A percentile compares a stretch with the other conserved stretches of the same genome.
Evolutionary conservation across 2,797 vertebrate species (phyloP).

Genomic region (Argya squamiceps): DNA sequence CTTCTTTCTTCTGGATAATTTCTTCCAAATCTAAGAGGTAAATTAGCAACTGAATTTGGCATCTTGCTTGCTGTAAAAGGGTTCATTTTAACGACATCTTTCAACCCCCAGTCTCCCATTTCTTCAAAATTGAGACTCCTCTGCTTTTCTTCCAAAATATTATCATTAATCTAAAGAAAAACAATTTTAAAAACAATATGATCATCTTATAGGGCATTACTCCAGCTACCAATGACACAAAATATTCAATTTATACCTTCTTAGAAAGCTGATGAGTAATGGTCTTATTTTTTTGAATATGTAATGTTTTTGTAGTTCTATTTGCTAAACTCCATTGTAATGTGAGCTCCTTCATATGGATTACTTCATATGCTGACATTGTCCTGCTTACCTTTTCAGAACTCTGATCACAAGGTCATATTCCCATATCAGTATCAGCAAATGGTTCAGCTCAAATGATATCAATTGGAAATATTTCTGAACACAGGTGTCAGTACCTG

Average conservation of each 20-base stretch:
- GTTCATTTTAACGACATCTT: constrained; percentile 66
- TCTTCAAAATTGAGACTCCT: constrained; percentile 73
- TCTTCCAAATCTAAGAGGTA: constrained; percentile 78
- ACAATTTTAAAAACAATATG: not conserved
- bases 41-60: constrained; percentile 57
- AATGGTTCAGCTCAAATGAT: not conserved
- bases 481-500: not conserved
- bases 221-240: not conserved
- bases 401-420: not conserved
- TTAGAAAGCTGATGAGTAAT: not conserved
- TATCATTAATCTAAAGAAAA: constrained; percentile 59
- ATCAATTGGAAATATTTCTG: not conserved
- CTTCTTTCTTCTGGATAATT: constrained; percentile 57
- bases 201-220: not conserved
- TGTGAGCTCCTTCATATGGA: not conserved
- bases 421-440: not conserved
- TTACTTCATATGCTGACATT: not conserved
- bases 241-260: not conserved
- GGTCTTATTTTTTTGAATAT: not conserved
- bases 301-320: not conserved
- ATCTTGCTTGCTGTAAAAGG: constrained; percentile 56
- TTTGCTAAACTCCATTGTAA: not conserved
- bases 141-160: constrained; percentile 59
- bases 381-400: not conserved
- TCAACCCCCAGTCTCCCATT: constrained; percentile 67